These are phyloP conservation scores for Cepaea nemoralis DNA, from an alignment of 1,140 invertebrate genomes.

Conservation along the genomic window DNA sequence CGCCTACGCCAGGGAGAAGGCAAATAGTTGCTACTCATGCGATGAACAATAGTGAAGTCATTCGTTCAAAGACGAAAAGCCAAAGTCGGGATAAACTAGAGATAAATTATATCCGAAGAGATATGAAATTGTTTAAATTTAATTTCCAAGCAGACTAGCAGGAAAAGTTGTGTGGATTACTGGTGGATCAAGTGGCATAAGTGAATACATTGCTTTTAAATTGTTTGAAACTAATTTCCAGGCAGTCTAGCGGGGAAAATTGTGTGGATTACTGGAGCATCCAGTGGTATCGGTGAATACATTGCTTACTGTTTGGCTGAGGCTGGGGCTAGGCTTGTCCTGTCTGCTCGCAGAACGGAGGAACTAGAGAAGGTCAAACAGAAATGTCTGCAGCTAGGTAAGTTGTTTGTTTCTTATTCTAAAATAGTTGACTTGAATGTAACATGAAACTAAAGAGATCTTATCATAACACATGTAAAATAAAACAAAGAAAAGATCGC, in stretches of 20 bases:
- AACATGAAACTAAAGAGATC: no score
- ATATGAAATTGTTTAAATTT: no score
- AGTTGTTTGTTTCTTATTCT: background rate
- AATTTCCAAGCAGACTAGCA: slow-evolving; percentile 71
- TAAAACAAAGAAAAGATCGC: no score
- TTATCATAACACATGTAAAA: no score
- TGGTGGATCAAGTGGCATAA: slow-evolving; percentile 90
- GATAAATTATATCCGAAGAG: no score
- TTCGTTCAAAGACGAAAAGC: no score
- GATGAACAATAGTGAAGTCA: no score
- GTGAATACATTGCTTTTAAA: slow-evolving; percentile 83
- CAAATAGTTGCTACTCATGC: no score
- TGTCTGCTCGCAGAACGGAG: slow-evolving; percentile 82
- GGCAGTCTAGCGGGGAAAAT: slow-evolving; percentile 79
- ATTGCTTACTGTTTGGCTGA: slow-evolving; percentile 82
- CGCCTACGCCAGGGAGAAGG: no score
- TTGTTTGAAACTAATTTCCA: no score
- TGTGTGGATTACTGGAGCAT: slow-evolving; percentile 90
- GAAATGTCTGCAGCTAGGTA: slow-evolving; percentile 77
- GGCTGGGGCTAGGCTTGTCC: slow-evolving; percentile 80
- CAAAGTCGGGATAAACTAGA: no score
- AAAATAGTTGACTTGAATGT: background rate
- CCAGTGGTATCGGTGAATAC: slow-evolving; percentile 88
- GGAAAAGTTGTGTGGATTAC: slow-evolving; percentile 90
- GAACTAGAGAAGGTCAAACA: slow-evolving; percentile 83